These are phyloP conservation scores for Drosophila kepulauana DNA, from an alignment of 1,140 invertebrate species.

Conservation along the genomic window DNA sequence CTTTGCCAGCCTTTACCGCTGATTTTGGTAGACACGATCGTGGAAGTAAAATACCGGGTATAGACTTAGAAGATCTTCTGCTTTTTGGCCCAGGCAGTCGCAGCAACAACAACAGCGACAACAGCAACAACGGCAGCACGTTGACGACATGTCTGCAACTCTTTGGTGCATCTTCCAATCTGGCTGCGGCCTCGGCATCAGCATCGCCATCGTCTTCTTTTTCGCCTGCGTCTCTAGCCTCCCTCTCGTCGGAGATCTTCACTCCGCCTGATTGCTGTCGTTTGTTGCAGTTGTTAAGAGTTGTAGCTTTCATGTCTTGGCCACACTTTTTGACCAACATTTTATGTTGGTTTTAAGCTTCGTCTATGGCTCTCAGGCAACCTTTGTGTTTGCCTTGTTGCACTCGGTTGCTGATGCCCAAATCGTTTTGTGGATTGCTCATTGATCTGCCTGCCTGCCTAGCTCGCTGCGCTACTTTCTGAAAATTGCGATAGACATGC, in stretches of 20 bases:
- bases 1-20: neutral
- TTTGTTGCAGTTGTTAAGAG: slow-evolving; percentile 82
- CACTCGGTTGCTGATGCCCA: slow-evolving; percentile 33
- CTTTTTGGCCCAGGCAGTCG: slow-evolving; percentile 16
- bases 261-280: slow-evolving; percentile 72
- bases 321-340: slow-evolving; percentile 84
- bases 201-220: neutral
- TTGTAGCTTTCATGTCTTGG: slow-evolving; percentile 83
- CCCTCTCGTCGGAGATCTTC: neutral
- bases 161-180: slow-evolving; percentile 58
- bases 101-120: slow-evolving; percentile 6
- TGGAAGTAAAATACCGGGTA: slow-evolving; percentile 81
- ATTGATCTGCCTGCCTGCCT: slow-evolving; percentile 58
- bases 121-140: slow-evolving; percentile 45
- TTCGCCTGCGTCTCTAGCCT: neutral
- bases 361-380: slow-evolving; percentile 14
- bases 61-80: slow-evolving; percentile 76
- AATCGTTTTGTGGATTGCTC: slow-evolving; percentile 68
- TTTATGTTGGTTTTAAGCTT: slow-evolving; percentile 66
- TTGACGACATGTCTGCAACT: slow-evolving; percentile 76
- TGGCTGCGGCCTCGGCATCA: slow-evolving; percentile 37
- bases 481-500: slow-evolving; percentile 77
- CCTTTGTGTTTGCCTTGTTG: slow-evolving; percentile 33
- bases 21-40: slow-evolving; percentile 79
- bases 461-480: slow-evolving; percentile 63